Percentiles rank a stretch among this genome's conserved stretches.
Conservation (phyloP, 1,140 invertebrate species). For the Lepidurus apus region DNA sequence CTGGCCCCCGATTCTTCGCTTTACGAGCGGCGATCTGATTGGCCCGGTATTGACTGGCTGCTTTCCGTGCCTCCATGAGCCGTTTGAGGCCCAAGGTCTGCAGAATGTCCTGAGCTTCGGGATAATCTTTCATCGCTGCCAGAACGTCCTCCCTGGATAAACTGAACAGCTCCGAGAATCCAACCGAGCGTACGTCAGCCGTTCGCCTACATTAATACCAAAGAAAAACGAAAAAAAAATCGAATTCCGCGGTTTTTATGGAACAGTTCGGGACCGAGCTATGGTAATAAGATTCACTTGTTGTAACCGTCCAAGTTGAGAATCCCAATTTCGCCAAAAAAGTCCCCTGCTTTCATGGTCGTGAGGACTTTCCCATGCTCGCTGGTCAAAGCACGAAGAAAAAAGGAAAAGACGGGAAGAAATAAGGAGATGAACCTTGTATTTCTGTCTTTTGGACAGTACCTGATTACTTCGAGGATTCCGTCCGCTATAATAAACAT, state of each 20-base stretch:
- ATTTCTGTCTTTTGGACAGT: slow-evolving; percentile 33
- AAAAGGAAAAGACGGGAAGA: neutral
- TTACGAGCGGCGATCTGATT: slow-evolving; percentile 28
- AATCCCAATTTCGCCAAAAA: slow-evolving; percentile 97
- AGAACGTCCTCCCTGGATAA: slow-evolving; percentile 90
- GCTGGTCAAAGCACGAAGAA: slow-evolving; percentile 48
- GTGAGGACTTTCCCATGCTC: slow-evolving; percentile 87
- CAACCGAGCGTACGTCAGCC: slow-evolving; percentile 90
- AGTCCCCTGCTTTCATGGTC: slow-evolving; percentile 94
- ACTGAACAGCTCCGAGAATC: slow-evolving; percentile 92
- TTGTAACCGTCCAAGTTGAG: slow-evolving; percentile 91
- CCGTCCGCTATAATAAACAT: slow-evolving; percentile 99
- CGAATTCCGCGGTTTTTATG: slow-evolving; percentile 23
- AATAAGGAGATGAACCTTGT: neutral
- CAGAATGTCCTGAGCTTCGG: slow-evolving; percentile 75
- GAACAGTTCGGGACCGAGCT: neutral
- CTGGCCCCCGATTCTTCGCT: slow-evolving; percentile 8
- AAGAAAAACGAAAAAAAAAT: slow-evolving; percentile 32
- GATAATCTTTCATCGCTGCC: slow-evolving; percentile 92
- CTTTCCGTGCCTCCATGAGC: slow-evolving; percentile 69
- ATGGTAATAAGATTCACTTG: slow-evolving; percentile 57
- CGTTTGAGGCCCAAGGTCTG: slow-evolving; percentile 78
- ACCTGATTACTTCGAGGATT: slow-evolving; percentile 85
- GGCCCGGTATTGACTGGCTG: slow-evolving; percentile 39
- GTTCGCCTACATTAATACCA: slow-evolving; percentile 62